Evolutionary conservation across 2,113 vertebrate genomes (phyloP), one percentile per base, ranked within the genome.

Genomic region (Chloroceryle aenea): DNA sequence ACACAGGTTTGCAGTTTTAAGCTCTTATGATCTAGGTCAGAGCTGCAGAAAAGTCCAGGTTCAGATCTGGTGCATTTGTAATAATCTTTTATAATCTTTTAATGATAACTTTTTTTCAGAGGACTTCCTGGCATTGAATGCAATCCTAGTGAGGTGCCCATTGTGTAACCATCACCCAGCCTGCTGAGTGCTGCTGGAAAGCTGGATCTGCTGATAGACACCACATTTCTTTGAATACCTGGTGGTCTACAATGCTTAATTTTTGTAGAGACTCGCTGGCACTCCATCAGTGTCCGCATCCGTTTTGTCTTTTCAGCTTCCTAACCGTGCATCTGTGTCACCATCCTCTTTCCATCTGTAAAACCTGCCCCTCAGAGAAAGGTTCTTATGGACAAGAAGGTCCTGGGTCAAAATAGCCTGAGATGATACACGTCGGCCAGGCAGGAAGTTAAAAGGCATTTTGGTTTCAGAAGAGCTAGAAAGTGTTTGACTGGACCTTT

Each of bases 171-270:
- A 6, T 72, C 55, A 63, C 82, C 91, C 87, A 63, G 64, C 40
- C 59, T n/a, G 59, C 89, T 18, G 89, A 82, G 58, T 9, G 62
- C 56, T 90, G 58, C 71, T 71, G 82, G 25, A 83, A 94, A 77
- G 32, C 83, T 91, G 87, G 8, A 36, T 75, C 58, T 95, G 90
- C 85, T 77, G 85, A 74, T 86, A 82, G 8, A 12, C 17, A 56
- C 68, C 56, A 32, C 20, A 1, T 81, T 81, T 93, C 90, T 92
- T 92, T 92, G 93, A 94, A 89, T 88, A 93, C 71, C 95, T 87
- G 88, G 61, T 2, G 4, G 43, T 78, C 53, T 81, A 0, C 32
- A 53, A 69, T 83, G 88, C 64, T 82, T 48, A 12, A 52, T 73
- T 95, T 92, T 77, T 74, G 21, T 61, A 22, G 40, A 84, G 56